Conservation (phyloP, 2,113 vertebrate species). For the Silurus glanis region DNA sequence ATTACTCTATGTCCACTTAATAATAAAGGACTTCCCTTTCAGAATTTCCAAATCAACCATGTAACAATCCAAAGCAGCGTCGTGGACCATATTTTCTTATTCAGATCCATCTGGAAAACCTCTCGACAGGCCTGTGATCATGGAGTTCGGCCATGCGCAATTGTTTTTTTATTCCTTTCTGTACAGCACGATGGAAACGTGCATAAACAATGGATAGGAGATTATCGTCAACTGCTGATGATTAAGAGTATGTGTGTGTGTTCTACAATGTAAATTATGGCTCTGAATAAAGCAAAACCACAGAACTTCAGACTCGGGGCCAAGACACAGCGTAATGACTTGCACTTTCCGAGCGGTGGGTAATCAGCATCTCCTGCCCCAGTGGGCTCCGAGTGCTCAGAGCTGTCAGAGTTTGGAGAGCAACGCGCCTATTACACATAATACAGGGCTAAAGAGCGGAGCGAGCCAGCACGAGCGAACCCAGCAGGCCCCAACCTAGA, state of each 20-base stretch:
- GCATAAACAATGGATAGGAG: background rate
- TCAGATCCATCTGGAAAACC: background rate
- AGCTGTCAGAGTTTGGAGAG: slow-evolving; percentile 24
- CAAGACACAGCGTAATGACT: slow-evolving; percentile 11
- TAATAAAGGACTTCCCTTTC: background rate
- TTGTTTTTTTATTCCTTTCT: background rate
- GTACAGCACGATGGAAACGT: background rate
- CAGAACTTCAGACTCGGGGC: background rate
- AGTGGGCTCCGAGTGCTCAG: slow-evolving; percentile 40
- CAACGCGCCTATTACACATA: slow-evolving; percentile 47
- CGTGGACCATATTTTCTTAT: background rate
- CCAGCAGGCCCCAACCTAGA: slow-evolving; percentile 43
- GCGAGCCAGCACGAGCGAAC: slow-evolving; percentile 13
- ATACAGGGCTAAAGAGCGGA: slow-evolving; percentile 36
- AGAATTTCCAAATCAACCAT: background rate
- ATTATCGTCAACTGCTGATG: slow-evolving; percentile 16
- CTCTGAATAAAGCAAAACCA: slow-evolving; percentile 28
- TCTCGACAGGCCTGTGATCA: too few relatives aligned
- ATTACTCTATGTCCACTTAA: background rate
- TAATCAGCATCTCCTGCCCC: slow-evolving; percentile 44
- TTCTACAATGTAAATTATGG: slow-evolving; percentile 25
- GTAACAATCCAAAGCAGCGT: background rate
- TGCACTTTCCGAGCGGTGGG: slow-evolving; percentile 26
- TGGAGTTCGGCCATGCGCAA: background rate
- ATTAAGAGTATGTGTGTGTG: slow-evolving; percentile 1